These are phyloP conservation scores for Caenorhabditis sp. DNA, from an alignment of 2,888 invertebrate genomes.

Conservation along the genomic window DNA sequence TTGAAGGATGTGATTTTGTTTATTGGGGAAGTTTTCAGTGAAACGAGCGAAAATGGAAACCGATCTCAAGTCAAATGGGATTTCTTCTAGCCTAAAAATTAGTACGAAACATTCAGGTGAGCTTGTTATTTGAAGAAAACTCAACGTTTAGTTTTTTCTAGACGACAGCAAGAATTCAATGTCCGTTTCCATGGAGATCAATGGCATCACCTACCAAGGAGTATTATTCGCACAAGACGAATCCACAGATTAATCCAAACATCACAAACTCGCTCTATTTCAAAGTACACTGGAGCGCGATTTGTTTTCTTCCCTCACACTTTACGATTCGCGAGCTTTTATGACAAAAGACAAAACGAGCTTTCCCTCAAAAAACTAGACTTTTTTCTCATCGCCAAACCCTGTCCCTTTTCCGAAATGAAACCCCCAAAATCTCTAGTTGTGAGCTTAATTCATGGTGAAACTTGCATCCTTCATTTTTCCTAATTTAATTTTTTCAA, in stretches of 20 bases:
- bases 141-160: conserved; percentile 38
- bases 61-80: conserved; percentile 39
- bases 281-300: conserved; percentile 31
- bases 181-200: conserved; percentile 95
- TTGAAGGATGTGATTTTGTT: neutral
- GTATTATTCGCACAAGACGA: conserved; percentile 68
- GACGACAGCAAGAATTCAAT: conserved; percentile 86
- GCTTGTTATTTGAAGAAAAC: neutral
- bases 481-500: conserved; percentile 33
- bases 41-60: conserved; percentile 46
- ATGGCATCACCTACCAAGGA: conserved; percentile 93
- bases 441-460: conserved; percentile 70
- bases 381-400: conserved; percentile 10
- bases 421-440: conserved; percentile 64
- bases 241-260: conserved; percentile 11
- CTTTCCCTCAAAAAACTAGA: conserved; percentile 24
- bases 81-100: conserved; percentile 42
- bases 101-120: conserved; percentile 55
- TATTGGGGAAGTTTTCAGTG: conserved; percentile 21
- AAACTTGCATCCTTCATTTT: conserved; percentile 27
- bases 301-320: neutral
- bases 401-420: conserved; percentile 23
- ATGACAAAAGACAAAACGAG: conserved; percentile 61
- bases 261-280: conserved; percentile 9
- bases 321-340: conserved; percentile 59